Percentiles rank a stretch among this genome's conserved stretches.
Evolutionary conservation across 64 coral and sea anemone species (phyloP).

Genomic region (Astreopora myriophthalma): DNA sequence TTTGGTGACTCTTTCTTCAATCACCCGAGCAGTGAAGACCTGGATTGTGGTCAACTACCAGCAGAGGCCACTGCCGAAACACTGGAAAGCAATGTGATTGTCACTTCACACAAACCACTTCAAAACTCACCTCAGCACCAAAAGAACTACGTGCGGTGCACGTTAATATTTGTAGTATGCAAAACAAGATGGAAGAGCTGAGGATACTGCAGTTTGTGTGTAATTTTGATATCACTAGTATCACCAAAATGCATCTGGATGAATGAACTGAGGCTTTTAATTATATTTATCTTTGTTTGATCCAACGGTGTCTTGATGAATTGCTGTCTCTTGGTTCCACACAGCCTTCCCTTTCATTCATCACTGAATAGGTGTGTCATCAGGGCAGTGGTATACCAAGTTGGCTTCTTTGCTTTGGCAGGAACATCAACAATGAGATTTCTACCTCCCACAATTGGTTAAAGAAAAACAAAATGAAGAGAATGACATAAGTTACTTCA

Average conservation of each 20-base stretch:
- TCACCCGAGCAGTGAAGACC: not conserved
- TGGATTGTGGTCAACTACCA: too few species aligned
- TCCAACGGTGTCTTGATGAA: slow-evolving; percentile 2
- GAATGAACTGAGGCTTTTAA: slow-evolving; percentile 38
- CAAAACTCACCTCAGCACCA: not conserved
- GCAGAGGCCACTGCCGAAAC: too few species aligned
- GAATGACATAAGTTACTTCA: not conserved
- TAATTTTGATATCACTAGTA: not conserved
- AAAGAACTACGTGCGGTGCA: slow-evolving; percentile 9
- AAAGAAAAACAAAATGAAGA: not conserved
- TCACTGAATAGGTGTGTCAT: slow-evolving; percentile 50
- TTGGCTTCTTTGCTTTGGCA: slow-evolving; percentile 53
- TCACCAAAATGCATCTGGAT: not conserved
- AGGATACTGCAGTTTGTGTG: not conserved
- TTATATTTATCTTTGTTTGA: slow-evolving; percentile 26
- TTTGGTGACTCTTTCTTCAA: slow-evolving; percentile 56
- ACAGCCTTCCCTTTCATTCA: slow-evolving; percentile 61
- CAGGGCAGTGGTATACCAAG: slow-evolving; percentile 46
- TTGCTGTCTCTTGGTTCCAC: slow-evolving; percentile 49
- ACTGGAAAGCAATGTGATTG: not conserved
- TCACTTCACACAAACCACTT: not conserved
- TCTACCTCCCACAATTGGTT: not conserved
- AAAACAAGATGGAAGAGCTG: slow-evolving; percentile 41
- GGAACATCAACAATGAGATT: slow-evolving; percentile 36
- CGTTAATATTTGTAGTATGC: slow-evolving; percentile 22